Evolutionary conservation across 2,797 vertebrate genomes (phyloP).

Genomic region (Premnoplex brunnescens): DNA sequence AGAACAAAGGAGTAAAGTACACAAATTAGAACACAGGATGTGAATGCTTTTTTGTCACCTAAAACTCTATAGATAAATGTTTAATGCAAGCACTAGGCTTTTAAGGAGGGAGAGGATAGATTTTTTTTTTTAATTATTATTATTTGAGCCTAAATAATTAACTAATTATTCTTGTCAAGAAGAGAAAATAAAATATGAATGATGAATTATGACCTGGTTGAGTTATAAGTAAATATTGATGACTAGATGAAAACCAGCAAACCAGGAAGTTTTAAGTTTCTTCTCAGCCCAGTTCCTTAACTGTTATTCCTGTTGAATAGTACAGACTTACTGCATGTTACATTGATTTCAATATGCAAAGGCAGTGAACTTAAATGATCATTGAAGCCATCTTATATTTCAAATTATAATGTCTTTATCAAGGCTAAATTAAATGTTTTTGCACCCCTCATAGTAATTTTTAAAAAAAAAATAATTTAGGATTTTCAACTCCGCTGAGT

Average conservation of each 20-base stretch:
- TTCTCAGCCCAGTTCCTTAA: background rate
- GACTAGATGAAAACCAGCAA: background rate
- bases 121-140: background rate
- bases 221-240: background rate
- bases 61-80: background rate
- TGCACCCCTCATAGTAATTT: background rate
- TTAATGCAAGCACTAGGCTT: background rate
- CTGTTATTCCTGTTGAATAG: background rate
- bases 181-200: background rate
- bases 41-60: background rate
- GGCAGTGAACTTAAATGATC: background rate
- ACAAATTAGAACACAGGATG: background rate
- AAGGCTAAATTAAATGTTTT: background rate
- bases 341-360: background rate
- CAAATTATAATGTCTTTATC: background rate
- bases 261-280: background rate
- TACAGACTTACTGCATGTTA: background rate
- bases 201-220: background rate
- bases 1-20: background rate
- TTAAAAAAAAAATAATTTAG: background rate
- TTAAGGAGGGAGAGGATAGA: accelerated
- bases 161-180: background rate
- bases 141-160: background rate
- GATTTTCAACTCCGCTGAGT: background rate
- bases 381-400: background rate